These are phyloP conservation scores for Helleia helle DNA, from an alignment of 2,888 invertebrate species.

Conservation along the genomic window DNA sequence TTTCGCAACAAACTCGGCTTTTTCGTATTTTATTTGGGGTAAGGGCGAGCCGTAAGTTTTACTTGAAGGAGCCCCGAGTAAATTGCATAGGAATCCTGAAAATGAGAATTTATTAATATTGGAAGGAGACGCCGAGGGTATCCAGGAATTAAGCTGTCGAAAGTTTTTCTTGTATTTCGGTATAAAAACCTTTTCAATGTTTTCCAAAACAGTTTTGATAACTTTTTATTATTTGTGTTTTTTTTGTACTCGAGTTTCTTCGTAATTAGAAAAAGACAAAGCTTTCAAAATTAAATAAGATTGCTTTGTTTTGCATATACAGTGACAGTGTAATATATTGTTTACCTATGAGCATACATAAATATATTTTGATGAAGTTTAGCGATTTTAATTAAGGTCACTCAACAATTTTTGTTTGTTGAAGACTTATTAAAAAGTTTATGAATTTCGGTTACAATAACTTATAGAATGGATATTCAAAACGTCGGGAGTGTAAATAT, in stretches of 20 bases:
- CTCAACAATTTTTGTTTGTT: too few relatives aligned
- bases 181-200: conserved; percentile 20
- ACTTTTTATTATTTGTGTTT: not conserved
- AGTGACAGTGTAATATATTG: not conserved
- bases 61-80: conserved; percentile 52
- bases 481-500: not conserved
- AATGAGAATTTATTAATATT: conserved; percentile 74
- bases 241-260: not conserved
- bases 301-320: not conserved
- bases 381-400: too few relatives aligned
- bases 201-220: not conserved
- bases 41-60: conserved; percentile 61
- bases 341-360: too few relatives aligned
- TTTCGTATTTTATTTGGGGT: conserved; percentile 51
- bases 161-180: conserved; percentile 40
- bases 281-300: not conserved
- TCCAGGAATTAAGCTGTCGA: conserved; percentile 53
- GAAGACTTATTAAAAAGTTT: too few relatives aligned
- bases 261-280: conserved; percentile 4
- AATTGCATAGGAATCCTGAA: conserved; percentile 63
- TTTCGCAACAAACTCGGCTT: conserved; percentile 31
- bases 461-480: too few relatives aligned
- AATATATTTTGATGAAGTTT: not conserved
- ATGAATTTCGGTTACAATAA: too few relatives aligned
- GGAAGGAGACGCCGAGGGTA: conserved; percentile 41